phyloP scores from a whole-genome alignment of 2,113 vertebrate species.

The Zosterops japonicus region DNA sequence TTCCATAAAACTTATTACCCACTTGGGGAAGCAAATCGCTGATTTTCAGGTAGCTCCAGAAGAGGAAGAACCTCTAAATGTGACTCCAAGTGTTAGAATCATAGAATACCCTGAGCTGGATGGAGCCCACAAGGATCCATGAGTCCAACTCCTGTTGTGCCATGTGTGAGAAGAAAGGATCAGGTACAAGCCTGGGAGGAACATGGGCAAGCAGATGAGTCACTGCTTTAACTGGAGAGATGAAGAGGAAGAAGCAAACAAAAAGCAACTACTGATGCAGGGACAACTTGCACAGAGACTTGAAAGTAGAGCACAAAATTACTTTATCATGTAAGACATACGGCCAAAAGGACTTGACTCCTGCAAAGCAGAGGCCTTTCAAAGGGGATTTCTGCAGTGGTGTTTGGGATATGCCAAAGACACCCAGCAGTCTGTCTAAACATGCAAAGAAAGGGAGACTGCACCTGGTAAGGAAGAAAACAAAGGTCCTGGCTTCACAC shows the following conservation, averaged over 20 bases:
- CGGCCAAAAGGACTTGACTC: background rate
- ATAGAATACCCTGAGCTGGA: background rate
- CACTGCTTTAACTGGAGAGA: background rate
- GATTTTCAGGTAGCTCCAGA: background rate
- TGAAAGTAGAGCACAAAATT: background rate
- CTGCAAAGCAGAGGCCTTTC: background rate
- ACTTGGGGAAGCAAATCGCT: background rate
- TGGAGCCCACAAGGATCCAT: background rate
- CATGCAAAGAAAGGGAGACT: background rate
- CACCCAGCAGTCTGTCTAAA: background rate
- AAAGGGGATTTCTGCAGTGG: background rate
- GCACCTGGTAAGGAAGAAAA: background rate
- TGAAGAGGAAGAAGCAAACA: background rate
- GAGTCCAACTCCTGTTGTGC: background rate
- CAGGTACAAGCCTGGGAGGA: background rate
- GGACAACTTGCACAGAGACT: background rate
- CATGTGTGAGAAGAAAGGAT: background rate
- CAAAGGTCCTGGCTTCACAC: background rate
- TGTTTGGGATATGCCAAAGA: background rate
- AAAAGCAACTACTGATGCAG: background rate
- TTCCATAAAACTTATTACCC: background rate
- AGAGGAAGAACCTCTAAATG: background rate
- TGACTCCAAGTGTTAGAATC: background rate
- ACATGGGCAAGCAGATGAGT: rapidly evolving
- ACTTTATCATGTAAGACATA: background rate